Evolutionary conservation across 2,888 invertebrate species (phyloP), one percentile per base, ranked within the genome.

Genomic region (Dascillus cervinus): DNA sequence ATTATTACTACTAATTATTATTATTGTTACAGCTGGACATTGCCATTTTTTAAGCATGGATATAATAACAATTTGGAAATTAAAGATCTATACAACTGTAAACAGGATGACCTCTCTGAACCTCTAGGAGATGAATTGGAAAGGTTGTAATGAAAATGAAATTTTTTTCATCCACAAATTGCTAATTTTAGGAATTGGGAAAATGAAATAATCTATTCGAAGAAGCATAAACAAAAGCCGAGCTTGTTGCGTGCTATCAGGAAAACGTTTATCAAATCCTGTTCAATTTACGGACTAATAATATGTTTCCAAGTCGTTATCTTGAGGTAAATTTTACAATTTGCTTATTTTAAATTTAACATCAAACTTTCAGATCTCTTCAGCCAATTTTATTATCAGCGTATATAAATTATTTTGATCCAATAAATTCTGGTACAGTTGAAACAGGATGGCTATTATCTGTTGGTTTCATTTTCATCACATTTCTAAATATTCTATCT

Each of bases 11-110:
- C n/a, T n/a, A n/a, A n/a, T n/a, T n/a, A n/a, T n/a, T n/a, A n/a
- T n/a, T n/a, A n/a, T n/a, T n/a, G n/a, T 58, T 61, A 31, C 61
- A 83, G 83, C 68, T 83, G 82, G 82, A 66, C 79, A 30, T 71
- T 77, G 43, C 72, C 72, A 17, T 66, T 76, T 38, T 79, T 80
- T 50, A 71, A 69, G 52, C 71, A 73, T 54, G 82, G 82, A 24
- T 75, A 69, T 49, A 70, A 70, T 44, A 65, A 74, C 39, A 76
- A 79, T 35, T 64, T 84, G 31, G 74, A 75, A 37, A 53, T 75
- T 6, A 74, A 78, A 46, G 79, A 84, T 52, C 60, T 85, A 12
- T 80, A 77, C 64, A 75, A 73, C 51, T 71, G 75, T 4, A 64
- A 78, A 10, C 63, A 69, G 2, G 62, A 64, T 10, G 82, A 84